A percentile compares a stretch with the other conserved stretches of the same genome.
Conservation (phyloP, 1,140 invertebrate genomes). For the Anoplolepis gracilipes region DNA sequence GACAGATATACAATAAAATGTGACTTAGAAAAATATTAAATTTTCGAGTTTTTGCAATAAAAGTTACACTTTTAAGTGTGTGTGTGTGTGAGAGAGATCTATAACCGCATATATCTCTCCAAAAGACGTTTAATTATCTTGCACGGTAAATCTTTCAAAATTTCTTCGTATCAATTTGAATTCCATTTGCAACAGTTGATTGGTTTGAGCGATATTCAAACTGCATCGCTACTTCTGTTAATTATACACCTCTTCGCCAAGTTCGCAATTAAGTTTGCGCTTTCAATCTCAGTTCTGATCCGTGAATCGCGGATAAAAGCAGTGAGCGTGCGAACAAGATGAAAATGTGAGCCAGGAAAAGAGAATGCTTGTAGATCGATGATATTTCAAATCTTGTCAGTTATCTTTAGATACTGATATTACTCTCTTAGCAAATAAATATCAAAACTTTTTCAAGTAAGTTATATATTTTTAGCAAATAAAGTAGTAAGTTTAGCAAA, state of each 20-base stretch:
- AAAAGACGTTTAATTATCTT: constrained; percentile 46
- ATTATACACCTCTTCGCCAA: not conserved
- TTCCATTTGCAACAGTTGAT: not conserved
- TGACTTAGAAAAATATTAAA: no score
- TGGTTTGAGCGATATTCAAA: not conserved
- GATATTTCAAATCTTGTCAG: not conserved
- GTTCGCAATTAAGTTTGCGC: not conserved
- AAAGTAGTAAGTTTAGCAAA: no score
- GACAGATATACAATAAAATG: no score
- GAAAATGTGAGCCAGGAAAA: not conserved
- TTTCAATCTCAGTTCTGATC: constrained; percentile 13
- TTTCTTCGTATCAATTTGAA: not conserved
- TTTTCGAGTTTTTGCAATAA: no score
- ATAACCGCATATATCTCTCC: no score
- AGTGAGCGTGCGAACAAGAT: not conserved
- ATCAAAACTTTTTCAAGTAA: not conserved
- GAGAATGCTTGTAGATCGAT: not conserved
- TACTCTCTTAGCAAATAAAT: not conserved
- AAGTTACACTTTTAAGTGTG: no score
- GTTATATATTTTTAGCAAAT: not conserved
- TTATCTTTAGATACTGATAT: not conserved
- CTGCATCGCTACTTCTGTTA: not conserved
- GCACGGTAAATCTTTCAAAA: constrained; percentile 54
- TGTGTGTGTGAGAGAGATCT: no score
- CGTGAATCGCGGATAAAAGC: not conserved